These are phyloP conservation scores for Sebastes miniatus DNA, from an alignment of 2,797 vertebrate genomes.

Conservation along the genomic window DNA sequence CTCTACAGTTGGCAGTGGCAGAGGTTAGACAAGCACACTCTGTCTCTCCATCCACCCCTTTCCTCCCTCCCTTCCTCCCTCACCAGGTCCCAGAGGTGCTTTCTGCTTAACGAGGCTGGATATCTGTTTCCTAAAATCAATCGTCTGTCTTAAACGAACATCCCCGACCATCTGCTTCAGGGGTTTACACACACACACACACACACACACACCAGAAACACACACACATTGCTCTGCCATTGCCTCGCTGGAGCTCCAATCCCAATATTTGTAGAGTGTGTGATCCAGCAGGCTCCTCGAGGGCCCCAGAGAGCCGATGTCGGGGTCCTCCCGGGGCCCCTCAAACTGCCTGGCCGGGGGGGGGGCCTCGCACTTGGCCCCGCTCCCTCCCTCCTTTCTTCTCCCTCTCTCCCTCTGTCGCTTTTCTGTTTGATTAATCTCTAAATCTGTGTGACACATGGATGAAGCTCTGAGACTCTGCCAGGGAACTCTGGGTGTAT, in stretches of 20 bases:
- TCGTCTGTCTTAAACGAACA: slow-evolving; percentile 92
- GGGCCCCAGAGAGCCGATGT: slow-evolving; percentile 81
- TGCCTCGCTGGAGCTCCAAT: slow-evolving; percentile 83
- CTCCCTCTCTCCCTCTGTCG: slow-evolving; percentile 72
- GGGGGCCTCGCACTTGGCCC: slow-evolving; percentile 51
- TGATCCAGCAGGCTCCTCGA: slow-evolving; percentile 86
- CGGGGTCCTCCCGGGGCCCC: slow-evolving; percentile 74
- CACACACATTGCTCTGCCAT: background rate
- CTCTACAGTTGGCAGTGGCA: slow-evolving; percentile 60
- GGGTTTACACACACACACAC: slow-evolving; percentile 72
- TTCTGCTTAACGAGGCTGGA: slow-evolving; percentile 87
- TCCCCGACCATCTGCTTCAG: slow-evolving; percentile 95
- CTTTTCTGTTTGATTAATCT: slow-evolving; percentile 85
- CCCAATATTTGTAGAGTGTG: slow-evolving; percentile 90
- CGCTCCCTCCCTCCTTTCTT: slow-evolving; percentile 51
- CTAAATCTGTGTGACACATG: slow-evolving; percentile 83
- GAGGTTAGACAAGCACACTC: slow-evolving; percentile 73
- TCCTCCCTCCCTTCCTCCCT: background rate
- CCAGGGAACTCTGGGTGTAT: slow-evolving; percentile 41
- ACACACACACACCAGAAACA: slow-evolving; percentile 9
- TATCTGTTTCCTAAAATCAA: slow-evolving; percentile 95
- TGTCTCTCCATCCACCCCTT: slow-evolving; percentile 3
- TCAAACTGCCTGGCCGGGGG: slow-evolving; percentile 65
- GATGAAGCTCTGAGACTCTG: slow-evolving; percentile 52
- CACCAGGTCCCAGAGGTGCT: slow-evolving; percentile 88